Base-by-base conservation (phyloP, 2,888 invertebrate species). In the Dasypogon diadema region DNA sequence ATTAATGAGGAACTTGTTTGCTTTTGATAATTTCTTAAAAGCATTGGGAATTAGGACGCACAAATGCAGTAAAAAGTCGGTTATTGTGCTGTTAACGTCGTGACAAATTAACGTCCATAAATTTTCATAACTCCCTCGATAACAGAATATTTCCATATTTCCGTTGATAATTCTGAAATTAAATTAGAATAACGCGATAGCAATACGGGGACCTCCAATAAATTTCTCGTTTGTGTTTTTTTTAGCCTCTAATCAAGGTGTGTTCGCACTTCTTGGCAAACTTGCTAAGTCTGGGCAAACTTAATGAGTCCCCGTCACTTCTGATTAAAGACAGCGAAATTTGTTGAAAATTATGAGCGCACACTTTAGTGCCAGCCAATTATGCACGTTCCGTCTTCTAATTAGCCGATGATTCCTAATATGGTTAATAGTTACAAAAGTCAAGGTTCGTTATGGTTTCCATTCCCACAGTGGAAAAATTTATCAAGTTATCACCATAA, bases 131-230 rank as follows among this genome's bases (percentile, higher is more conserved):
- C 26, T 60, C 37, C 37, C 18, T 16, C 21, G 60, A 60, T 60
- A 60, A 37, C 18, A 37, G 37, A 14, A 60, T 60, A 60, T 60
- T 16, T 16, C 21, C 18, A 21, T n/a, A 42, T 60, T 60, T 60
- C 60, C 60, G 60, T 21, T 12, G 60, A 58, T 58, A 58, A 34
- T 26, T 58, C 5, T 2, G 14, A 26, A n/a, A 8, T 34, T 34
- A 18, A n/a, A 60, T n/a, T 60, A 60, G 37, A 60, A 60, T 60
- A 60, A 18, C 24, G 60, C 60, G 60, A 60, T 60, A 60, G 37
- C 60, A 21, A 16, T 12, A 30, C 34, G 3, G 58, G 24, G 16
- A 30, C 34, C 30, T 24, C 58, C 12, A 18, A 37, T 60, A 60
- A 60, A 60, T 37, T 60, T 60, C 14, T 5, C n/a, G n/a, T n/a